Base-by-base conservation (phyloP, 2,888 invertebrate genomes). In the Spatulosminthurus flaviceps region DNA sequence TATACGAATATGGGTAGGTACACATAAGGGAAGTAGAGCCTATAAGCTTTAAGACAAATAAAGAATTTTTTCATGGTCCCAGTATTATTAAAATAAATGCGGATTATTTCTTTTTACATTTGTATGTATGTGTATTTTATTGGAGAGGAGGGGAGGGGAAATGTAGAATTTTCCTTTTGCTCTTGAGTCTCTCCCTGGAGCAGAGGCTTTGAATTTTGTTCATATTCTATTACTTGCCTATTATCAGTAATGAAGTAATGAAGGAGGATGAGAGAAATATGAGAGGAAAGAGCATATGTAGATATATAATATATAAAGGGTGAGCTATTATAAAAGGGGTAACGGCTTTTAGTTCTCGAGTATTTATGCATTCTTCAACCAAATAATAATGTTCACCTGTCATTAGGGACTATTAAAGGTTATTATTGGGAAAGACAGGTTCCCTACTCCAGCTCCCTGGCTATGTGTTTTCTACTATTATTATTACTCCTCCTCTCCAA, bases 61-160 rank as follows among this genome's bases (percentile, higher is more conserved):
- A 4, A n/a, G 51, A 51, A 2, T 9, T 16, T 51, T n/a, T n/a
- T n/a, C 51, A 1, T n/a, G n/a, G n/a, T 16, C 2, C 5, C 9
- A 34, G 75, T 41, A 75, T 64, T 61, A 75, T 75, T 75, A 75
- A 75, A 66, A 75, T 64, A 75, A 75, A 75, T 75, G 41, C 75
- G 75, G 66, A 66, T 75, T 75, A 75, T 75, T 51, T 51, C 64
- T 64, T n/a, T n/a, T n/a, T 75, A 34, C 74, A 51, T 51, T 11
- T 16, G 5, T 34, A 34, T 34, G 9, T 4, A 34, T 34, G 34
- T 34, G 34, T 34, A 64, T 9, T 26, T 26, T 28, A 29, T 67
- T 67, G 67, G 61, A 34, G 61, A 61, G 61, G 64, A 28, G 51
- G n/a, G n/a, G 51, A 51, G n/a, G 24, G 22, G 66, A 41, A 34